Evolutionary conservation across 2,113 vertebrate species (phyloP).

Genomic region (Pionites leucogaster): DNA sequence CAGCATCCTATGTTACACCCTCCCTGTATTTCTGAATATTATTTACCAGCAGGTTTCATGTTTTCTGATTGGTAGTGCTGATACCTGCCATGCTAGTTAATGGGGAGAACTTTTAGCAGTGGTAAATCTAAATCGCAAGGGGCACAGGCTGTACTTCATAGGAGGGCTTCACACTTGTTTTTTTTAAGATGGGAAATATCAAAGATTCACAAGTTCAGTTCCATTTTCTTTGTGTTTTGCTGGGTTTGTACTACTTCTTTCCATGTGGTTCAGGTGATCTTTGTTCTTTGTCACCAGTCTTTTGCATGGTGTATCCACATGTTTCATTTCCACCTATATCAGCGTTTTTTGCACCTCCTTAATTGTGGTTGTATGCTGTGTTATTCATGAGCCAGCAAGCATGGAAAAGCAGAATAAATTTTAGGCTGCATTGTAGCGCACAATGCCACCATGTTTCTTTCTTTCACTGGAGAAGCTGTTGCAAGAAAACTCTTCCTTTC

Average conservation of each 20-base stretch:
- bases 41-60: background rate
- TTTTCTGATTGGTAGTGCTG: background rate
- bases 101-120: background rate
- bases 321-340: background rate
- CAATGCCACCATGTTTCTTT: background rate
- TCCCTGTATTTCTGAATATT: background rate
- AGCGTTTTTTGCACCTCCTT: background rate
- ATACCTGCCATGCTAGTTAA: accelerated
- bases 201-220: background rate
- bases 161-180: background rate
- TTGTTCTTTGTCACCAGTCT: background rate
- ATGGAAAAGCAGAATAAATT: background rate
- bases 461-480: background rate
- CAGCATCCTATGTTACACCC: background rate
- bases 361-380: background rate
- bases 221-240: background rate
- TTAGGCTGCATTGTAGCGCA: background rate
- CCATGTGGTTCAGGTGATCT: background rate
- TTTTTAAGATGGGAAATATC: background rate
- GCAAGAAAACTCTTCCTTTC: background rate
- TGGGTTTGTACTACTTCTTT: background rate
- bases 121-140: background rate
- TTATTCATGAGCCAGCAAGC: background rate
- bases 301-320: background rate
- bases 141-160: background rate